Percentiles rank a stretch among this genome's conserved stretches.
Evolutionary conservation across 2,113 vertebrate species (phyloP).

Genomic region (Scomber japonicus): DNA sequence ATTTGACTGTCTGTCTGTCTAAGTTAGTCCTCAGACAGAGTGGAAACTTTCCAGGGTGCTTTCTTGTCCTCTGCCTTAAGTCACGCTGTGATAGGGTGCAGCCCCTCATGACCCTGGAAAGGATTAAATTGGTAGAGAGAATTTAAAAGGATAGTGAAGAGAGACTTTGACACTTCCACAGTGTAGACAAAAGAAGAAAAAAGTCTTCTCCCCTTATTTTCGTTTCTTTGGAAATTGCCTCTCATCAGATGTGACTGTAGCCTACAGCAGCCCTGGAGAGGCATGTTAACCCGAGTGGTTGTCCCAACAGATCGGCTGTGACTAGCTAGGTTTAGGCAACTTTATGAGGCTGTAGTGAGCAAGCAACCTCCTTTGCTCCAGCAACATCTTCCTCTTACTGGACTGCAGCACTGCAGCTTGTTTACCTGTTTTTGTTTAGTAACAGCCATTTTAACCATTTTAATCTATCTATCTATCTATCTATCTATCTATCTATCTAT

Average conservation of each 20-base stretch:
- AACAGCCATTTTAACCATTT: too few species aligned
- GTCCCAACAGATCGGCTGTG: constrained; percentile 29
- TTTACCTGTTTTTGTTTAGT: too few species aligned
- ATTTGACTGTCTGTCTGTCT: constrained; percentile 20
- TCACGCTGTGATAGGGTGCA: constrained; percentile 10
- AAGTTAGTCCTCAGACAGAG: constrained; percentile 25
- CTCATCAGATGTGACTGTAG: constrained; percentile 35
- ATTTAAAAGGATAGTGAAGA: constrained; percentile 22
- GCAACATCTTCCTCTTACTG: too few species aligned
- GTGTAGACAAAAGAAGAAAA: neutral
- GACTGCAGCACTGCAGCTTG: too few species aligned
- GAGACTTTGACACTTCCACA: constrained; percentile 13
- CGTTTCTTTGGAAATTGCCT: neutral
- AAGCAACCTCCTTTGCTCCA: neutral
- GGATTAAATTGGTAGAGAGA: constrained; percentile 32
- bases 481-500: too few species aligned
- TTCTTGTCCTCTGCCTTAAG: constrained; percentile 38
- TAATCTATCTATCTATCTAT: too few species aligned
- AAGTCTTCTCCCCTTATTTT: neutral
- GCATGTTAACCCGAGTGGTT: constrained; percentile 25
- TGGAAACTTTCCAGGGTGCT: neutral
- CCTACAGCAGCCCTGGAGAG: constrained; percentile 4
- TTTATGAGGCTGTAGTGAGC: neutral
- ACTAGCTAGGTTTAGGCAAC: neutral
- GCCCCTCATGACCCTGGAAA: constrained; percentile 20